Conservation (phyloP, 2,113 vertebrate species). For the Polypterus bichir region DNA sequence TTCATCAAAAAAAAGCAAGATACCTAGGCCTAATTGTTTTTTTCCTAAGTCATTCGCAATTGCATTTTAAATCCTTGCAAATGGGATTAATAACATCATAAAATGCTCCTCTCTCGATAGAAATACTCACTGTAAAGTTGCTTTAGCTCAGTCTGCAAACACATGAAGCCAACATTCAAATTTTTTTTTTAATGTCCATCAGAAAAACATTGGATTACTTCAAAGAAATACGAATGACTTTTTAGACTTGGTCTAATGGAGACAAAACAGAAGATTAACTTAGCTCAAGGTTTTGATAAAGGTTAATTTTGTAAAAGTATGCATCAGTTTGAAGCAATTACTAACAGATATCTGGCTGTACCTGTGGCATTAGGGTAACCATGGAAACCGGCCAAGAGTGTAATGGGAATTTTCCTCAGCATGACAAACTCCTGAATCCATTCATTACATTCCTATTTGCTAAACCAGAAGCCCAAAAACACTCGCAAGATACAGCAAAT, state of each 20-base stretch:
- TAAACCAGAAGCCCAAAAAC: constrained; percentile 10
- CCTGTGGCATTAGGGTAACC: constrained; percentile 46
- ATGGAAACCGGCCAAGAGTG: constrained; percentile 43
- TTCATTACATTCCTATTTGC: constrained; percentile 39
- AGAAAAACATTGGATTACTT: too few relatives aligned
- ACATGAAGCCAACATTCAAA: too few relatives aligned
- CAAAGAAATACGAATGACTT: constrained; percentile 39
- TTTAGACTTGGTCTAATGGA: constrained; percentile 35
- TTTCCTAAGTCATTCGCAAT: too few relatives aligned
- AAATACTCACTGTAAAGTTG: too few relatives aligned
- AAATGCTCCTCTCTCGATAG: too few relatives aligned
- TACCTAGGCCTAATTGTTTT: too few relatives aligned
- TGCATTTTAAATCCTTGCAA: too few relatives aligned
- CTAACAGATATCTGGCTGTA: constrained; percentile 32
- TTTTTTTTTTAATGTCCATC: too few relatives aligned
- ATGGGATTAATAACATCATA: too few relatives aligned
- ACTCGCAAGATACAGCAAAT: neutral
- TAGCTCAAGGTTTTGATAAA: constrained; percentile 49
- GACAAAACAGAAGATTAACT: constrained; percentile 54
- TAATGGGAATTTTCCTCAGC: constrained; percentile 34
- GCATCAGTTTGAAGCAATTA: constrained; percentile 56
- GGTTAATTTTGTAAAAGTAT: constrained; percentile 62
- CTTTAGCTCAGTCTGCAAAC: too few relatives aligned
- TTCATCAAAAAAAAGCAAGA: too few relatives aligned
- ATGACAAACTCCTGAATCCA: constrained; percentile 42